Conservation (phyloP, 2,888 invertebrate species). For the Eupithecia abbreviata region DNA sequence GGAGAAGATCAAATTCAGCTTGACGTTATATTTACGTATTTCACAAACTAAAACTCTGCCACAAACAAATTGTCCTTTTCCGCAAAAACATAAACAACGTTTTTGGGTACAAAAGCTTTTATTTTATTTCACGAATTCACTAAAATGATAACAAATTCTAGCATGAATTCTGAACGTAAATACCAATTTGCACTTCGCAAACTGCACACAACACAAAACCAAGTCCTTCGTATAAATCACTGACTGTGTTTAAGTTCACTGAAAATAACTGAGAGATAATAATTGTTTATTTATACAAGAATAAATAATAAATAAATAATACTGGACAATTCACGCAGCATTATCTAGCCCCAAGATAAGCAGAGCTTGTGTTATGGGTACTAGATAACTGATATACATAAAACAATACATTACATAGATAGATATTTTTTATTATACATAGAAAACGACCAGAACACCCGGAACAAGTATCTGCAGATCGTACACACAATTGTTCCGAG, state of each 20-base stretch:
- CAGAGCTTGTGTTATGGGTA: too few relatives aligned
- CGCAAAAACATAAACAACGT: background rate
- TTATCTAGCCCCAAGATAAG: too few relatives aligned
- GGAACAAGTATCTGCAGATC: too few relatives aligned
- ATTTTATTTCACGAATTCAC: slow-evolving; percentile 3
- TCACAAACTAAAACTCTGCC: background rate
- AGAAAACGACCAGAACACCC: too few relatives aligned
- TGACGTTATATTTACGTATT: background rate
- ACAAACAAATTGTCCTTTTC: background rate
- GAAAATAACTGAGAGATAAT: background rate
- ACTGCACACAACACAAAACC: slow-evolving; percentile 29
- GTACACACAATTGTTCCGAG: too few relatives aligned
- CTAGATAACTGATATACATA: too few relatives aligned
- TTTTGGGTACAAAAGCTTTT: background rate
- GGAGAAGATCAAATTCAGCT: background rate
- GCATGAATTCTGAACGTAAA: slow-evolving; percentile 17
- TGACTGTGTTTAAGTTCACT: slow-evolving; percentile 12
- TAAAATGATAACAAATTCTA: background rate
- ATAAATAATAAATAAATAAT: too few relatives aligned
- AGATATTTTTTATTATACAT: too few relatives aligned
- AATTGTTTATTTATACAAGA: background rate
- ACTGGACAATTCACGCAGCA: too few relatives aligned
- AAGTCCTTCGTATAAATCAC: slow-evolving; percentile 21
- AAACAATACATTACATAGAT: too few relatives aligned
- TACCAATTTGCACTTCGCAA: slow-evolving; percentile 23